phyloP scores from a whole-genome alignment of 2,888 invertebrate species.

The Galerucella nymphaeae region DNA sequence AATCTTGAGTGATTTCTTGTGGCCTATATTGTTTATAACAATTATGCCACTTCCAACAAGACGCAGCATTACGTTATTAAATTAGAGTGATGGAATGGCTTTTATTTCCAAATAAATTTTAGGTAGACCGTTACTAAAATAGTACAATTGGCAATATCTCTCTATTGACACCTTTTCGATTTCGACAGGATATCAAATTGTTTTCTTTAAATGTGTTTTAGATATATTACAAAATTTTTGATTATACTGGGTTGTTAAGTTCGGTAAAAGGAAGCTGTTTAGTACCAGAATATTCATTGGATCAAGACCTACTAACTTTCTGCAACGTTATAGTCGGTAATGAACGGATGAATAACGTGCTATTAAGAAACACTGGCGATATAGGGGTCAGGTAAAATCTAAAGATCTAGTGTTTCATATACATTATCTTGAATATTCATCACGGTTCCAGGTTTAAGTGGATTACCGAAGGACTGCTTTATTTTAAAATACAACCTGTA shows the following conservation, averaged over 20 bases:
- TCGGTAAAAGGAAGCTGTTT: constrained; percentile 68
- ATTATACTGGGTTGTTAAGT: constrained; percentile 67
- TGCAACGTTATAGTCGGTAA: constrained; percentile 68
- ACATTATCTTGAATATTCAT: background rate
- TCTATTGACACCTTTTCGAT: too few relatives aligned
- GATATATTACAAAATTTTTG: constrained; percentile 67
- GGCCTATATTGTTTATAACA: too few relatives aligned
- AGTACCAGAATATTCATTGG: constrained; percentile 66
- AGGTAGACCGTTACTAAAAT: too few relatives aligned
- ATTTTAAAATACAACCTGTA: constrained; percentile 72
- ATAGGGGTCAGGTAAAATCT: constrained; percentile 66
- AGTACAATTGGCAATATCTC: too few relatives aligned
- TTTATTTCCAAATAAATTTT: too few relatives aligned
- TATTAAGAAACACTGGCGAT: constrained; percentile 69
- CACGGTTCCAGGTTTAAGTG: constrained; percentile 65
- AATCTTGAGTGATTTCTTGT: too few relatives aligned
- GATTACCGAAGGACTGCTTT: constrained; percentile 64
- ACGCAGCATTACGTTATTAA: too few relatives aligned
- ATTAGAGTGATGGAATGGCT: too few relatives aligned
- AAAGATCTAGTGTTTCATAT: background rate
- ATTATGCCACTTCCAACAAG: too few relatives aligned
- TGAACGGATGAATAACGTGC: constrained; percentile 62
- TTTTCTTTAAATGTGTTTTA: constrained; percentile 46
- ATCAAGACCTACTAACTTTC: constrained; percentile 66
- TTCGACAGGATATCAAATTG: too few relatives aligned